phyloP scores from a whole-genome alignment of 2,113 vertebrate genomes.

The Meleagris gallopavo region DNA sequence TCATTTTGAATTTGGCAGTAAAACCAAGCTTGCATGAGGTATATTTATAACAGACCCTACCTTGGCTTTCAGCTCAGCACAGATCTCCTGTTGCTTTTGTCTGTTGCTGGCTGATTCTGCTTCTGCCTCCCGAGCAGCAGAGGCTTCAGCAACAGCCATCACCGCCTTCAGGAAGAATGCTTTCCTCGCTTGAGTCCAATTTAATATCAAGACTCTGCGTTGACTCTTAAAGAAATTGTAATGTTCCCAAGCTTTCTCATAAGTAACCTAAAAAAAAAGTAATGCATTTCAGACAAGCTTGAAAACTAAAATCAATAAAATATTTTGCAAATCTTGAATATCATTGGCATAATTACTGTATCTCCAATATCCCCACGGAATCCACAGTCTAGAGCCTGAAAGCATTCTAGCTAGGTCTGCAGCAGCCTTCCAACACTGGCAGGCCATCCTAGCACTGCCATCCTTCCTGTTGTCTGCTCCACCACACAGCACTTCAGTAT shows the following conservation, averaged over 20 bases:
- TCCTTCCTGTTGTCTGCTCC: not conserved
- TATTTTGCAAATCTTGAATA: not conserved
- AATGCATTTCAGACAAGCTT: not conserved
- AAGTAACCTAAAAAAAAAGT: conserved; percentile 77
- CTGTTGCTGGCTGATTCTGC: conserved; percentile 75
- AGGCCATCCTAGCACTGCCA: not conserved
- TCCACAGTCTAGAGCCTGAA: not conserved
- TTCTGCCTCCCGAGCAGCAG: conserved; percentile 79
- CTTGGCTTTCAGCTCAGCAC: conserved; percentile 87
- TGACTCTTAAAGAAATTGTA: conserved; percentile 78
- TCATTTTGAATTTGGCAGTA: not conserved
- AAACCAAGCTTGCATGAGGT: not conserved
- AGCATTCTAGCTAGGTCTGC: not conserved
- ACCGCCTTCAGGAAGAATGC: conserved; percentile 81
- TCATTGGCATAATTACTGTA: not conserved
- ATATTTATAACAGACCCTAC: conserved; percentile 63
- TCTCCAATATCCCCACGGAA: fast-evolving
- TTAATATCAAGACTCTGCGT: conserved; percentile 73
- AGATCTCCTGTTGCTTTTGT: conserved; percentile 86
- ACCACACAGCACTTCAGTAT: fast-evolving
- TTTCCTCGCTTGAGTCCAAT: conserved; percentile 79
- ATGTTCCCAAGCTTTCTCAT: conserved; percentile 81
- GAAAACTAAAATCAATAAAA: not conserved
- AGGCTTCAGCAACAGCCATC: conserved; percentile 82
- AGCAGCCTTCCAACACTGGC: fast-evolving